Percentiles rank a stretch among this genome's conserved stretches.
These are phyloP conservation scores for Sparidentex hasta DNA, from an alignment of 2,797 vertebrate genomes.

Conservation along the genomic window DNA sequence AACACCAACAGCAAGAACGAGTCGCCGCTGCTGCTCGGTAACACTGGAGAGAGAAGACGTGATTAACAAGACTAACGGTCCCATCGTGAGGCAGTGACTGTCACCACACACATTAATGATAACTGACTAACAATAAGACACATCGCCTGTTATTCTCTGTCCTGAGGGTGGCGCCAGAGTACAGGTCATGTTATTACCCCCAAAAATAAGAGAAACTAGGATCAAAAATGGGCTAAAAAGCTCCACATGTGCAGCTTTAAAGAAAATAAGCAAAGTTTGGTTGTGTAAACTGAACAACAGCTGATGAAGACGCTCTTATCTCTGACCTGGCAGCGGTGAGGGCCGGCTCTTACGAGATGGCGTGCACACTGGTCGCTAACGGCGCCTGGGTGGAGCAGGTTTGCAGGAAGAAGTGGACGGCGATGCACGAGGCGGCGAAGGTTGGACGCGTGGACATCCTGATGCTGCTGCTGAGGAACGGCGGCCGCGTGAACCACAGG, in stretches of 20 bases:
- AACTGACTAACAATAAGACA: not conserved
- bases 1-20: conserved; percentile 89
- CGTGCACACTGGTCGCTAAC: conserved; percentile 82
- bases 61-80: not conserved
- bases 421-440: conserved; percentile 91
- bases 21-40: conserved; percentile 91
- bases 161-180: not conserved
- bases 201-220: too few species aligned
- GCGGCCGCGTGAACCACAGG: conserved; percentile 84
- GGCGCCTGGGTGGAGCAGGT: conserved; percentile 88
- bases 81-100: too few species aligned
- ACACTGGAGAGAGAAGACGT: not conserved
- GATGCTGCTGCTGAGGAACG: conserved; percentile 87
- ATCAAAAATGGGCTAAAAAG: not conserved
- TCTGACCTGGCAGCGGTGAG: conserved; percentile 80
- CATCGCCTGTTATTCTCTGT: not conserved
- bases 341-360: conserved; percentile 85
- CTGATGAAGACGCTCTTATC: not conserved
- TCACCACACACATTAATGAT: not conserved
- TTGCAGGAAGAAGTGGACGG: conserved; percentile 88
- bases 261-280: not conserved
- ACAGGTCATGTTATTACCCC: not conserved
- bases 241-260: not conserved
- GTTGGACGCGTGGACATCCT: conserved; percentile 86
- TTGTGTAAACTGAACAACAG: too few species aligned